Evolutionary conservation across 2,113 vertebrate species (phyloP).

Genomic region (Capreolus pygargus): DNA sequence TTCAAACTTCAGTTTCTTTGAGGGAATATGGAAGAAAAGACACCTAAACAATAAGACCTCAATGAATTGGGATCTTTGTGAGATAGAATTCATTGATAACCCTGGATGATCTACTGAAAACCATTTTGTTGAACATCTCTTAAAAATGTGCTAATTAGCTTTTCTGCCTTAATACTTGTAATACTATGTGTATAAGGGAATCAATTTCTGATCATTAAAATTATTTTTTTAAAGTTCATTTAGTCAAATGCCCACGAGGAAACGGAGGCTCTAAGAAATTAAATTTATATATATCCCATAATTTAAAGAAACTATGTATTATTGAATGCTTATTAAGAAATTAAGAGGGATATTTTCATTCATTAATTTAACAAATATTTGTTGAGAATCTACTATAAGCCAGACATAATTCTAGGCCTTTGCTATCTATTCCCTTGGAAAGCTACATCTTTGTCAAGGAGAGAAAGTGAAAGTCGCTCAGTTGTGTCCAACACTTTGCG

Average conservation of each 20-base stretch:
- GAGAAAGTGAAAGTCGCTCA: background rate
- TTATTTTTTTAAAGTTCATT: background rate
- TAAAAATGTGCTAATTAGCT: background rate
- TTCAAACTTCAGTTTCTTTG: background rate
- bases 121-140: background rate
- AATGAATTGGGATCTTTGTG: background rate
- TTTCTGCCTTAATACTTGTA: background rate
- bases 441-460: background rate
- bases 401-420: background rate
- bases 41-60: background rate
- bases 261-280: background rate
- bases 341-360: background rate
- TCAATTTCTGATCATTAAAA: background rate
- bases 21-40: background rate
- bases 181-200: background rate
- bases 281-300: background rate
- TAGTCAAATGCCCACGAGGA: background rate
- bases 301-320: background rate
- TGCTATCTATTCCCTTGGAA: background rate
- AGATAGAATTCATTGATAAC: background rate
- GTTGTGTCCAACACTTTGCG: background rate
- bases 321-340: background rate
- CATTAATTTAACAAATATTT: constrained; percentile 28
- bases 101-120: background rate
- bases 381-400: background rate